A percentile compares a stretch with the other conserved stretches of the same genome.
Evolutionary conservation across 2,888 invertebrate species (phyloP).

Genomic region (Hipparchia sbordonii): DNA sequence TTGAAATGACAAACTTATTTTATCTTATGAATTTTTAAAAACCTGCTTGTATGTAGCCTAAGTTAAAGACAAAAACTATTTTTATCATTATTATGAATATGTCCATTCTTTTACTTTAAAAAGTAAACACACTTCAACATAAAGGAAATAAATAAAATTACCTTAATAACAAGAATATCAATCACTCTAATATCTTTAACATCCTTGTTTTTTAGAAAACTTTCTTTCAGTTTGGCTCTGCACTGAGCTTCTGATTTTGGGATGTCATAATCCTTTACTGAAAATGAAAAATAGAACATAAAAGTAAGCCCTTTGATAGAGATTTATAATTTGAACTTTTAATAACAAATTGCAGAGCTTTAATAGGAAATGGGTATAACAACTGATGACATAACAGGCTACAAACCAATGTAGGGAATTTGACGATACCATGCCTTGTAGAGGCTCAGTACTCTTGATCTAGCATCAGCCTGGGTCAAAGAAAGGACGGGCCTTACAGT

Average conservation of each 20-base stretch:
- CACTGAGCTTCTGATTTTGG: constrained; percentile 88
- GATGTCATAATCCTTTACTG: constrained; percentile 93
- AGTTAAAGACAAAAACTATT: no score
- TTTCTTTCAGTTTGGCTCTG: constrained; percentile 88
- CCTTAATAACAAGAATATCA: constrained; percentile 96
- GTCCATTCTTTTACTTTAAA: no score
- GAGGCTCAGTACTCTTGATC: constrained; percentile 90
- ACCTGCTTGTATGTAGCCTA: no score
- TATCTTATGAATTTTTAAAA: no score
- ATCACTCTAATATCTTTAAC: constrained; percentile 94
- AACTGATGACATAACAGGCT: constrained; percentile 73
- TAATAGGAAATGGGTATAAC: background rate
- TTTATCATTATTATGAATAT: no score
- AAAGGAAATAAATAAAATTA: constrained; percentile 53
- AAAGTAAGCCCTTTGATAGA: no score
- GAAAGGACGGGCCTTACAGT: constrained; percentile 95
- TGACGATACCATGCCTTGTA: constrained; percentile 98
- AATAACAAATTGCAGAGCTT: no score
- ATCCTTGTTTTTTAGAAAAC: constrained; percentile 89
- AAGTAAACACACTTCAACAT: no score
- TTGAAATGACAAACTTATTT: no score
- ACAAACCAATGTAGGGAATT: constrained; percentile 93
- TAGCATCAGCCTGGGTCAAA: constrained; percentile 88
- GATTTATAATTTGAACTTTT: no score
- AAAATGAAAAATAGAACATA: constrained; percentile 47